Evolutionary conservation across 2,797 vertebrate genomes (phyloP), one percentile per base, ranked within the genome.

Genomic region (Sciurus carolinensis): DNA sequence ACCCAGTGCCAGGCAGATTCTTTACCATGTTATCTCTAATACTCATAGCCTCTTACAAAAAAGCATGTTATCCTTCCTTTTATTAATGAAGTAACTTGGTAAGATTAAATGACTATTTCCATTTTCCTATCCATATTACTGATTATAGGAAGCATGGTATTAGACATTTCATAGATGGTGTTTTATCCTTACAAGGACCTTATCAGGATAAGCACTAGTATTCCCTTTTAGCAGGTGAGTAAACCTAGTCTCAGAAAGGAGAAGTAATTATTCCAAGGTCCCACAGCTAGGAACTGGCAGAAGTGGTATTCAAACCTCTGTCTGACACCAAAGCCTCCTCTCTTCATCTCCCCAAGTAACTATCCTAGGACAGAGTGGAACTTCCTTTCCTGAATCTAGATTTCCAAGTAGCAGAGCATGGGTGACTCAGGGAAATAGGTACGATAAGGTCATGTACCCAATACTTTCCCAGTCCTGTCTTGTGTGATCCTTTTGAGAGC

Each of bases 261-360:
- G 69, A 88, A 73, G 59, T 90, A 59, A 14, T 88, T 79, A 90
- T 84, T 66, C 76, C 33, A 93, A 80, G 59, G 22, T 92, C 64
- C 92, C 44, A 75, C 0, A 59, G 73, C 9, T 75, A 71, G 71
- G n/a, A 92, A 79, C 30, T 30, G 52, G 26, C 44, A 91, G 73
- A 90, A 18, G 9, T 15, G 12, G 77, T 47, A 62, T 52, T 69
- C 67, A 95, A 86, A 73, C 67, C 22, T n/a, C 82, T 94, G 62
- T n/a, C 86, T 94, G 62, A 82, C 30, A 79, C 14, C 69, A 83
- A 82, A 88, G 17, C 39, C 72, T 87, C 72, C 30, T 72, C 4
- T 82, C 54, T 73, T 17, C 9, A 57, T 57, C 28, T 85, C 18
- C 73, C 59, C 20, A 42, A 20, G 14, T 76, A 22, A 28, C 67